Percentiles rank a stretch among this genome's conserved stretches.
Conservation (phyloP, 2,113 vertebrate species). For the Tauraco erythrolophus region DNA sequence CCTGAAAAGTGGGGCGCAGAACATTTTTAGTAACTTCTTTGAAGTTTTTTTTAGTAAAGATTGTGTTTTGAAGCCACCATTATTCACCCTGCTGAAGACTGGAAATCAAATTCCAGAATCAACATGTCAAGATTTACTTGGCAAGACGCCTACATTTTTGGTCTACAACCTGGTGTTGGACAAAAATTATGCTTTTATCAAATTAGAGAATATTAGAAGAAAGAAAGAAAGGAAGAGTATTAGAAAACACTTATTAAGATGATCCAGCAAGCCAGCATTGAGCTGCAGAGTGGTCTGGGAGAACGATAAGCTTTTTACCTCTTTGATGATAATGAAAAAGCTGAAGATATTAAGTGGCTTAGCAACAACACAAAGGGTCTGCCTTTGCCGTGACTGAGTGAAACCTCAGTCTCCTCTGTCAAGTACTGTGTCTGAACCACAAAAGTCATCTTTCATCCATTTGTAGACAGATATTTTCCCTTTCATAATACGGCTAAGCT, state of each 20-base stretch:
- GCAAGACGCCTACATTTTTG: neutral
- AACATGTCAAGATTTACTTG: neutral
- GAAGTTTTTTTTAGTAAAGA: accelerated
- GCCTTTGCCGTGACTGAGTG: neutral
- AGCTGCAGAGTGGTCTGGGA: neutral
- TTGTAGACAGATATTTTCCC: neutral
- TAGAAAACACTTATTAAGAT: neutral
- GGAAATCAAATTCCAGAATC: neutral
- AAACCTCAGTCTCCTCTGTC: slow-evolving; percentile 18
- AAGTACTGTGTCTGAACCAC: slow-evolving; percentile 1
- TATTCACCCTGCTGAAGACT: neutral
- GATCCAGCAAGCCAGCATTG: neutral
- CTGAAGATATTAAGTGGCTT: slow-evolving; percentile 12
- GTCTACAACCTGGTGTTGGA: neutral
- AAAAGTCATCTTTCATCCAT: neutral
- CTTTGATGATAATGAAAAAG: neutral
- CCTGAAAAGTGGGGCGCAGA: neutral
- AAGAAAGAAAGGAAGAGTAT: no score
- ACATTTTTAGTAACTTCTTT: neutral
- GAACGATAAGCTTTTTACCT: neutral
- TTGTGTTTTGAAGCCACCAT: neutral
- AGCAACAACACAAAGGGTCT: neutral
- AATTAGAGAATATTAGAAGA: neutral
- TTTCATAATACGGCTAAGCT: neutral
- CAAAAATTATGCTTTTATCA: neutral